phyloP scores from a whole-genome alignment of 2,888 invertebrate species.

The Theretra japonica region DNA sequence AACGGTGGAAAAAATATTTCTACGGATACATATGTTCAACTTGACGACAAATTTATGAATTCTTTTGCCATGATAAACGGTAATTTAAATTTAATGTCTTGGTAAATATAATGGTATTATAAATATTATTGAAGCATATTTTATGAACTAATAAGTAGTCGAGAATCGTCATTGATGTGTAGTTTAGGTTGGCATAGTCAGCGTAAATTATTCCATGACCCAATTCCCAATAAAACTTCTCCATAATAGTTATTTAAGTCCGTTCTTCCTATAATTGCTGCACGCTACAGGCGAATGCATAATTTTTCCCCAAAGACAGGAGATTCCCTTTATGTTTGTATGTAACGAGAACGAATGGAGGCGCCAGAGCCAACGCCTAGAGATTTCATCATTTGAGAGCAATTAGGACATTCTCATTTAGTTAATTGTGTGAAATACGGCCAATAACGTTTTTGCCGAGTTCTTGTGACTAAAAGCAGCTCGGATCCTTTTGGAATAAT shows the following conservation, averaged over 20 bases:
- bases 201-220: not conserved
- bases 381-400: constrained; percentile 70
- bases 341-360: constrained; percentile 74
- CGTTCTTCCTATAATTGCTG: constrained; percentile 50
- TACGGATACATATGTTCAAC: not conserved
- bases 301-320: constrained; percentile 68
- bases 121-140: no score
- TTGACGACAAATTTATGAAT: not conserved
- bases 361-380: constrained; percentile 52
- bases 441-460: constrained; percentile 60
- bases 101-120: no score
- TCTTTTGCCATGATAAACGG: not conserved
- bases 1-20: constrained; percentile 64
- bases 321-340: constrained; percentile 71
- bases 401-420: constrained; percentile 67
- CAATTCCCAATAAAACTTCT: constrained; percentile 22
- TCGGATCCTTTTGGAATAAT: not conserved
- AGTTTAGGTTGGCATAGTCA: not conserved
- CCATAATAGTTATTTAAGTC: not conserved
- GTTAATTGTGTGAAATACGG: constrained; percentile 66
- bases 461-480: not conserved
- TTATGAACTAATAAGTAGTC: no score
- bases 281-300: constrained; percentile 59
- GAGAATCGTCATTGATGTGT: no score
- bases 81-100: not conserved